Evolutionary conservation across 2,113 vertebrate genomes (phyloP).

Genomic region (Xenopus tropicalis): DNA sequence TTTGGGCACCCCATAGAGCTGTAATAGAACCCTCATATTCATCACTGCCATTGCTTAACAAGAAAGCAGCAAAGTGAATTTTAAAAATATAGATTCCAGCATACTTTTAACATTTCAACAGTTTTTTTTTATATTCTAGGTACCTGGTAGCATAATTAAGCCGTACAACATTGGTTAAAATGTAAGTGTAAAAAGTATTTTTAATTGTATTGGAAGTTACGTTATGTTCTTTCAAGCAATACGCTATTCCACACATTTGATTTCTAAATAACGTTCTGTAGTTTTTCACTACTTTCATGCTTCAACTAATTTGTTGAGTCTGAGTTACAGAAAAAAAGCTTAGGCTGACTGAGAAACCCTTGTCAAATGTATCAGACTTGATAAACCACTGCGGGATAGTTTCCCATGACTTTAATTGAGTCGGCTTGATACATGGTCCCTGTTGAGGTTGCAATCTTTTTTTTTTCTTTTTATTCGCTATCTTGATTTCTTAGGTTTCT

Average conservation of each 20-base stretch:
- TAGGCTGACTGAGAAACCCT: constrained; percentile 34
- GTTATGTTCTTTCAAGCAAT: constrained; percentile 19
- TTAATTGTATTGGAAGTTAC: background rate
- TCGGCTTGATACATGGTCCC: constrained; percentile 34
- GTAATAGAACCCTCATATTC: too few species aligned
- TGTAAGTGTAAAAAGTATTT: background rate
- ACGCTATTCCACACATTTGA: constrained; percentile 37
- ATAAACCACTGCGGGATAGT: constrained; percentile 33
- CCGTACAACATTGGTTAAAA: background rate
- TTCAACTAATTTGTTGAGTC: constrained; percentile 29
- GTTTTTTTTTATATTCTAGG: background rate
- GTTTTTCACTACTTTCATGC: constrained; percentile 37
- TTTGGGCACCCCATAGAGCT: too few species aligned
- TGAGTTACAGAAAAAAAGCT: constrained; percentile 19
- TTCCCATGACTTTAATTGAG: constrained; percentile 39
- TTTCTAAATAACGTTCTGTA: constrained; percentile 37
- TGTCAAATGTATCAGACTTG: constrained; percentile 37
- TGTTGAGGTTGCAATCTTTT: constrained; percentile 17
- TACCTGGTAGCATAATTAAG: background rate
- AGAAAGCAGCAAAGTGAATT: too few species aligned
- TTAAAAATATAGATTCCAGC: too few species aligned
- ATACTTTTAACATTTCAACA: too few species aligned
- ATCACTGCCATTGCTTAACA: too few species aligned
- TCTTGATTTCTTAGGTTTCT: constrained; percentile 20
- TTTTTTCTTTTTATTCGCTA: constrained; percentile 17